Conservation (phyloP, 2,797 vertebrate genomes). For the Gadopsis bispinosus region DNA sequence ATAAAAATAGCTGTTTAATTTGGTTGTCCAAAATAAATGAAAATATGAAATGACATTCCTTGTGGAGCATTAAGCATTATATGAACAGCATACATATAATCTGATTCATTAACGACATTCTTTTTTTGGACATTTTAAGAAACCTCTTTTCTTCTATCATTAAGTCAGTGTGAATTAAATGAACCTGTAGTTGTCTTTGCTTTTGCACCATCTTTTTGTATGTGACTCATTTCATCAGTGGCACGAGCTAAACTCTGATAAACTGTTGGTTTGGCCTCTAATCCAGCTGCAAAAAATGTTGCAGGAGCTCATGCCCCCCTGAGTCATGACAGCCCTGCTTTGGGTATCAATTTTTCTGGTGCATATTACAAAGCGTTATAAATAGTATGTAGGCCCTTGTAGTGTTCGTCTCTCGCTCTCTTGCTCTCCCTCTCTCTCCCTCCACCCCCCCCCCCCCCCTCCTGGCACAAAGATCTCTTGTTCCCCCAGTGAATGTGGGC, state of each 20-base stretch:
- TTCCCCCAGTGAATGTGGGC: slow-evolving; percentile 85
- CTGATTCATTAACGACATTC: neutral
- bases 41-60: no score
- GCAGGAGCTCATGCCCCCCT: slow-evolving; percentile 58
- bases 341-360: slow-evolving; percentile 78
- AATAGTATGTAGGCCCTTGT: slow-evolving; percentile 77
- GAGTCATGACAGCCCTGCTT: slow-evolving; percentile 63
- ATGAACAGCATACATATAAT: no score
- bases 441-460: slow-evolving; percentile 64
- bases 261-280: slow-evolving; percentile 73
- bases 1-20: neutral
- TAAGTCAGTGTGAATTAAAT: slow-evolving; percentile 7
- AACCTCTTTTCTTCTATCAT: slow-evolving; percentile 2
- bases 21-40: neutral
- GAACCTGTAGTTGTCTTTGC: neutral
- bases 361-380: slow-evolving; percentile 80
- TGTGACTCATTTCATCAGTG: slow-evolving; percentile 24
- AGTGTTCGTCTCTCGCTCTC: slow-evolving; percentile 63
- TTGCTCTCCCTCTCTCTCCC: slow-evolving; percentile 32
- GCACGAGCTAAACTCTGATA: slow-evolving; percentile 52
- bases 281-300: slow-evolving; percentile 68
- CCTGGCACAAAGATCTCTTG: slow-evolving; percentile 87
- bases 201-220: slow-evolving; percentile 12
- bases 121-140: neutral
- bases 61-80: neutral